Evolutionary conservation across 1,140 invertebrate genomes (phyloP), one percentile per base, ranked within the genome.

Genomic region (Polypedilum pembai): DNA sequence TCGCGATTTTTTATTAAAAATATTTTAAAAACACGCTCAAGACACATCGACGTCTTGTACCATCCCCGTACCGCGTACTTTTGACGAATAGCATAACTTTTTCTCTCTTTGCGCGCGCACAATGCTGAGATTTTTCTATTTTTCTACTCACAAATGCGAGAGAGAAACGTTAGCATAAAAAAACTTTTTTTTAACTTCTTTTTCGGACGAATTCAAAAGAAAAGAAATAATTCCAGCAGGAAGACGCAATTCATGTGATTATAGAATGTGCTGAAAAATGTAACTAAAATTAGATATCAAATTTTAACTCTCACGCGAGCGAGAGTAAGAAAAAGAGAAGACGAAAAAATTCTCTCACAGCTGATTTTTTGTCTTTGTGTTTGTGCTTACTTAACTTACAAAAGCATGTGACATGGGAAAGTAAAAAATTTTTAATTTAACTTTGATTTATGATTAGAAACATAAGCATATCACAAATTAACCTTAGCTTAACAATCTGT

Each of bases 271-370:
- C 45, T 56, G 45, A 56, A 56, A 56, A 56, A 56, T 12, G 45
- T 56, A 56, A 56, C 45, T 56, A 56, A 56, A 56, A n/a, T 56
- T 56, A 56, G 45, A 56, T n/a, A n/a, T 56, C 12, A 56, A 56
- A 45, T 3, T 12, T 15, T 56, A 56, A 56, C 45, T 56, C 45
- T 56, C 45, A n/a, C 45, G n/a, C 45, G n/a, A 56, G 12, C 45
- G 45, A 56, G 45, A 12, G 45, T 3, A 56, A 12, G 4, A 12
- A n/a, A 56, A 12, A 56, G 45, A 56, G 45, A n/a, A n/a, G 41
- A n/a, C 45, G 8, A n/a, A n/a, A n/a, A 56, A 12, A n/a, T 56
- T 33, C 24, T 33, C 12, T 56, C n/a, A 12, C 45, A 56, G 45
- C 45, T 56, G 45, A 56, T 56, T 56, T 56, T 56, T n/a, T n/a